Evolutionary conservation across 2,888 invertebrate species (phyloP).

Genomic region (Zeuzera pyrina): DNA sequence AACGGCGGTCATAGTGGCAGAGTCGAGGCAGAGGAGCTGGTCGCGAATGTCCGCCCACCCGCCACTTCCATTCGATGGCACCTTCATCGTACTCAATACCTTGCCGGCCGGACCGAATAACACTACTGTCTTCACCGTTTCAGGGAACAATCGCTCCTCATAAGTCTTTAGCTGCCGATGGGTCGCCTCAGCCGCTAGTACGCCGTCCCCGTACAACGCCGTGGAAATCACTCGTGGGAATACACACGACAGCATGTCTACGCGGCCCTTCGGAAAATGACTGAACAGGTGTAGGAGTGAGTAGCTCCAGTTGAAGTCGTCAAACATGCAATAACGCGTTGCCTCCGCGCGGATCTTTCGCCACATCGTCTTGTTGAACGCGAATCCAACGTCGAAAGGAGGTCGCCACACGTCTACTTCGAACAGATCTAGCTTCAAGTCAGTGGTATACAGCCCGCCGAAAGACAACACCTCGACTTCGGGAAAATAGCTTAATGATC

Average conservation of each 20-base stretch:
- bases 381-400: constrained; percentile 28
- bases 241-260: constrained; percentile 23
- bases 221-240: constrained; percentile 29
- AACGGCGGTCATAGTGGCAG: constrained; percentile 6
- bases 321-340: constrained; percentile 27
- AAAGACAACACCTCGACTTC: constrained; percentile 27
- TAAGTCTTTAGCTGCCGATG: constrained; percentile 4
- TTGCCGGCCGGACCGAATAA: constrained; percentile 21
- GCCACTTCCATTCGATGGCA: constrained; percentile 23
- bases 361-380: constrained; percentile 36
- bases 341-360: constrained; percentile 19
- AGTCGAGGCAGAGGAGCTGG: constrained; percentile 32
- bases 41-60: constrained; percentile 37
- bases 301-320: constrained; percentile 39
- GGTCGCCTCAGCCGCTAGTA: constrained; percentile 4
- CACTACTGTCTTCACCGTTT: constrained; percentile 21
- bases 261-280: constrained; percentile 17
- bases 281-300: constrained; percentile 29
- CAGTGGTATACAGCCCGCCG: constrained; percentile 20
- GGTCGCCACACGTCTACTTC: constrained; percentile 34
- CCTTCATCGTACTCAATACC: constrained; percentile 9
- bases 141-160: constrained; percentile 19
- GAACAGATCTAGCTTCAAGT: constrained; percentile 22
- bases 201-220: constrained; percentile 13
- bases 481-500: constrained; percentile 20